Evolutionary conservation across 2,888 invertebrate species (phyloP).

Genomic region (Ophonus ardosiacus): DNA sequence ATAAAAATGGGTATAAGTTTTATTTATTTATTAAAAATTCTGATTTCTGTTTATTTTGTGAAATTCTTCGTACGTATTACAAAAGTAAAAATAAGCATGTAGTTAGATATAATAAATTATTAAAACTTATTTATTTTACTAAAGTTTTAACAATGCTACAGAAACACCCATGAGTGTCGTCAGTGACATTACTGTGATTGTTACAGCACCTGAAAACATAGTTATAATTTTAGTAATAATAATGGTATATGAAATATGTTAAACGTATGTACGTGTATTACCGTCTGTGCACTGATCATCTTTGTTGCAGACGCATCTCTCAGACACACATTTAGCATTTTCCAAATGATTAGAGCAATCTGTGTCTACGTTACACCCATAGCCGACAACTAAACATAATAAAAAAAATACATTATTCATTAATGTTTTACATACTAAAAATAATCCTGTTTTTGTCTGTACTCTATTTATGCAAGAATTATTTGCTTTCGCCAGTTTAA

Average conservation of each 20-base stretch:
- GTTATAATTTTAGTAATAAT: neutral
- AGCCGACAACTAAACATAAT: slow-evolving; percentile 18
- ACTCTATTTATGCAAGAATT: too few species aligned
- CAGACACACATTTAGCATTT: slow-evolving; percentile 2
- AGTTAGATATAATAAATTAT: too few species aligned
- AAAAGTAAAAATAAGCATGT: too few species aligned
- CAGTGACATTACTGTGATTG: slow-evolving; percentile 9
- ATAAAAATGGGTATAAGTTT: too few species aligned
- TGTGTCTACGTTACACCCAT: neutral
- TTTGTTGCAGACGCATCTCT: slow-evolving; percentile 7
- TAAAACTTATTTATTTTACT: neutral
- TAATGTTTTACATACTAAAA: too few species aligned
- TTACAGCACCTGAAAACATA: slow-evolving; percentile 20
- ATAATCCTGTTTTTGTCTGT: too few species aligned
- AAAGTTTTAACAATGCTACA: slow-evolving; percentile 17
- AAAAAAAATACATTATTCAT: neutral
- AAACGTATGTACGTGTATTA: slow-evolving; percentile 11
- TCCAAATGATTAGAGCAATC: slow-evolving; percentile 2
- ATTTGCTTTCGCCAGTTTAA: too few species aligned
- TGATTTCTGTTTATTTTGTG: too few species aligned
- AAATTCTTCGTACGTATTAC: too few species aligned
- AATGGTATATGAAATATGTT: neutral
- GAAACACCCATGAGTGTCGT: slow-evolving; percentile 8
- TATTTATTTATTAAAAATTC: slow-evolving; percentile 7
- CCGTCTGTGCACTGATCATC: slow-evolving; percentile 33